Conservation (phyloP, 2,888 invertebrate species). For the Rhingia rostrata region DNA sequence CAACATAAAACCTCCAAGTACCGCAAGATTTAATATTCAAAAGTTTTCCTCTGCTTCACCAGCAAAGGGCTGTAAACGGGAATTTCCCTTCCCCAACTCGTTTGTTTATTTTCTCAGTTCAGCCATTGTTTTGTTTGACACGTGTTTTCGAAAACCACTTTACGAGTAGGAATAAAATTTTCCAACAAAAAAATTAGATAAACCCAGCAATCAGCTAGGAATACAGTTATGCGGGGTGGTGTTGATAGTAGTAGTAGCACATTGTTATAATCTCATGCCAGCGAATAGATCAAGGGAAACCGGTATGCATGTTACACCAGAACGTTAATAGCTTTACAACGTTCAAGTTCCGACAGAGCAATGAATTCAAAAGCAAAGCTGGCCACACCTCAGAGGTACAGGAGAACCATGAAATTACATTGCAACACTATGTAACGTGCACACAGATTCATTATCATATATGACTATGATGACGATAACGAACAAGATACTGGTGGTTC, state of each 20-base stretch:
- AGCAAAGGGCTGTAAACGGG: constrained; percentile 1
- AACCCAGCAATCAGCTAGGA: constrained; percentile 21
- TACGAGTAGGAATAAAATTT: constrained; percentile 35
- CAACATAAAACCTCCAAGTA: background rate
- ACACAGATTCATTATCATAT: constrained; percentile 48
- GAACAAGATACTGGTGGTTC: constrained; percentile 26
- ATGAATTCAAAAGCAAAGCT: constrained; percentile 1
- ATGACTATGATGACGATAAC: constrained; percentile 61
- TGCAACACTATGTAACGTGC: constrained; percentile 54
- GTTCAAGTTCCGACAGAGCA: constrained; percentile 46
- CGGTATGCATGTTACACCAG: background rate
- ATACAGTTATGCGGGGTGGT: constrained; percentile 65
- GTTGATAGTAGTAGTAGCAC: constrained; percentile 3
- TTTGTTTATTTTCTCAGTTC: constrained; percentile 67
- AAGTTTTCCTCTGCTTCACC: background rate
- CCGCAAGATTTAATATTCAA: constrained; percentile 22
- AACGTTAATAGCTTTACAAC: constrained; percentile 39
- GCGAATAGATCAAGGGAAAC: background rate
- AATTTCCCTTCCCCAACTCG: constrained; percentile 51
- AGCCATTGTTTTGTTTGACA: constrained; percentile 58
- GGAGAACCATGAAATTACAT: constrained; percentile 64
- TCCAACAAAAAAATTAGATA: constrained; percentile 12
- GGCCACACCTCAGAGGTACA: constrained; percentile 36
- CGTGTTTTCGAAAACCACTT: constrained; percentile 68
- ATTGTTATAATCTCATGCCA: constrained; percentile 47